phyloP scores from a whole-genome alignment of 1,140 invertebrate species.

The Cydia amplana region DNA sequence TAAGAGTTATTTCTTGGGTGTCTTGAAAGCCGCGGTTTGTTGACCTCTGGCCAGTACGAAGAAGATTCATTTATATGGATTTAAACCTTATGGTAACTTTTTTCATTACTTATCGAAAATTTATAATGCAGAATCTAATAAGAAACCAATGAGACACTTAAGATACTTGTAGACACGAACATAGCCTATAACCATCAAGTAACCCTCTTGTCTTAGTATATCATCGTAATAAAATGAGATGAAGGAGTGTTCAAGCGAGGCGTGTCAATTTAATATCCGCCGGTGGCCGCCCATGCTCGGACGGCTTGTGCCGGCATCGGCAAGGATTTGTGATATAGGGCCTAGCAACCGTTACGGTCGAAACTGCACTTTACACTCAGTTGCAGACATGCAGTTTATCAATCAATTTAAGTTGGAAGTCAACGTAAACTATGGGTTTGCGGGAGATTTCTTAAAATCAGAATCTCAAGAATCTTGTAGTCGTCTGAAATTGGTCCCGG shows the following conservation, averaged over 20 bases:
- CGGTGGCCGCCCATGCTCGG: constrained; percentile 61
- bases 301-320: constrained; percentile 40
- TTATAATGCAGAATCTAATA: not conserved
- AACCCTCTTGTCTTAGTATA: constrained; percentile 35
- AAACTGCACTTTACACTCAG: not conserved
- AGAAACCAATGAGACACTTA: not conserved
- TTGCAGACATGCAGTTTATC: not conserved
- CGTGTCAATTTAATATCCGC: constrained; percentile 74
- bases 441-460: not conserved
- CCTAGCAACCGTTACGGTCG: not conserved
- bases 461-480: not conserved
- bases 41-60: too few relatives aligned
- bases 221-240: constrained; percentile 60
- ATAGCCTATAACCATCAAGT: not conserved
- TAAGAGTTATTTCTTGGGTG: too few relatives aligned
- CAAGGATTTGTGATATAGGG: not conserved
- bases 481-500: too few relatives aligned
- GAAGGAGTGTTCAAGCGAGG: constrained; percentile 56
- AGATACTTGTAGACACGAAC: not conserved
- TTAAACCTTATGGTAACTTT: not conserved
- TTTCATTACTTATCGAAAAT: not conserved
- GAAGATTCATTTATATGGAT: not conserved
- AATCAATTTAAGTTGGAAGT: not conserved
- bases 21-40: too few relatives aligned
- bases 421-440: not conserved